Evolutionary conservation across 2,888 invertebrate genomes (phyloP), one percentile per base, ranked within the genome.

Genomic region (Mamestra brassicae): DNA sequence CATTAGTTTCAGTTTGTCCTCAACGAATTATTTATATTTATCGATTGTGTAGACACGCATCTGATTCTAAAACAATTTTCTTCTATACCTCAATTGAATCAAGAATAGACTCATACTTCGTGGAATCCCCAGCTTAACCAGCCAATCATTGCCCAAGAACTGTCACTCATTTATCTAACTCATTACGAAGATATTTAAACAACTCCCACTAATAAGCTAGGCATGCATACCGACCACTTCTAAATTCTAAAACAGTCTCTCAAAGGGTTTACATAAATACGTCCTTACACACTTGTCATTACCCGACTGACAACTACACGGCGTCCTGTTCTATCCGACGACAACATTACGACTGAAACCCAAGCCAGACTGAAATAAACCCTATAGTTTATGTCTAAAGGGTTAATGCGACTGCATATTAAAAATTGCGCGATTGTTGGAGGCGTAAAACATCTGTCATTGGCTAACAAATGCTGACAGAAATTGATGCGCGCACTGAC

Each of bases 371-470:
- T 47, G 90, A 89, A 85, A 79, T 89, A 75, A 76, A 81, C 90
- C 83, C 77, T 92, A 91, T 70, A 47, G 36, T 38, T 2, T 17
- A 17, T 26, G 65, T 34, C 50, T 76, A 85, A 92, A 86, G 83
- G 83, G 73, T 81, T 74, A 80, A 68, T 64, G 60, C 26, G 64
- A 50, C 47, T 45, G 81, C 74, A 74, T 15, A 36, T 68, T 47
- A 79, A 85, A 83, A 87, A 81, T 83, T 82, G 87, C 57, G 64
- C 71, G 74, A 84, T 81, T 84, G 87, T 86, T 80, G 86, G 92
- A 94, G 93, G 95, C 94, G 95, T 94, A 92, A 93, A 94, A 91
- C 95, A 95, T 95, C 95, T 95, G 95, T 96, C 96, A 96, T 95
- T 96, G 93, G 93, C 92, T 95, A 96, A 96, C 95, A 94, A 94